Percentiles rank a stretch among this genome's conserved stretches.
These are phyloP conservation scores for Brachypteracias leptosomus DNA, from an alignment of 2,113 vertebrate species.

Conservation along the genomic window DNA sequence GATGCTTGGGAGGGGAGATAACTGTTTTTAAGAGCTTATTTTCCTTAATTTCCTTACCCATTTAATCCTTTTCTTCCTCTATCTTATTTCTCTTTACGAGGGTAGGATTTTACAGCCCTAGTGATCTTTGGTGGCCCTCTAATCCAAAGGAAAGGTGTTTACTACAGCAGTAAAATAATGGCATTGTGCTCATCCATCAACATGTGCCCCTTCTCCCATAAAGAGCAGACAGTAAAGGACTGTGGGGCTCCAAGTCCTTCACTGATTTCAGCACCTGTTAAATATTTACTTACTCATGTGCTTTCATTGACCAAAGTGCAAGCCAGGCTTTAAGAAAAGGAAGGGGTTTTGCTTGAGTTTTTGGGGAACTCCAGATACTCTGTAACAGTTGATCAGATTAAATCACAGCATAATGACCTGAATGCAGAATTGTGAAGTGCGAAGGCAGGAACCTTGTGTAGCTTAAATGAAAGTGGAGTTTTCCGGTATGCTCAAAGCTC, in stretches of 20 bases:
- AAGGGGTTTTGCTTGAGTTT: not conserved
- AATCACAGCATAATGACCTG: fast-evolving
- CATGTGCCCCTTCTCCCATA: not conserved
- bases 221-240: not conserved
- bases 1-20: not conserved
- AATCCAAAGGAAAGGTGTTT: not conserved
- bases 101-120: not conserved
- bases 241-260: no score
- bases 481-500: not conserved
- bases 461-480: not conserved
- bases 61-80: not conserved
- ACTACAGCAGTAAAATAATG: not conserved
- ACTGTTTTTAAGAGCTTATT: not conserved
- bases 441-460: not conserved
- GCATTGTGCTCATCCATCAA: not conserved
- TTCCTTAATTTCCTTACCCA: not conserved
- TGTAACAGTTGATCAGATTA: not conserved
- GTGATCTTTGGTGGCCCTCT: not conserved
- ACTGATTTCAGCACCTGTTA: no score
- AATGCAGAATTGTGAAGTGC: not conserved
- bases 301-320: not conserved
- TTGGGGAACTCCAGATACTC: not conserved
- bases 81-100: not conserved
- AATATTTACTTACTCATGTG: fast-evolving
- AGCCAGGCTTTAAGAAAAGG: not conserved